Conservation (phyloP, 1,140 invertebrate species). For the Glomeris maerens region DNA sequence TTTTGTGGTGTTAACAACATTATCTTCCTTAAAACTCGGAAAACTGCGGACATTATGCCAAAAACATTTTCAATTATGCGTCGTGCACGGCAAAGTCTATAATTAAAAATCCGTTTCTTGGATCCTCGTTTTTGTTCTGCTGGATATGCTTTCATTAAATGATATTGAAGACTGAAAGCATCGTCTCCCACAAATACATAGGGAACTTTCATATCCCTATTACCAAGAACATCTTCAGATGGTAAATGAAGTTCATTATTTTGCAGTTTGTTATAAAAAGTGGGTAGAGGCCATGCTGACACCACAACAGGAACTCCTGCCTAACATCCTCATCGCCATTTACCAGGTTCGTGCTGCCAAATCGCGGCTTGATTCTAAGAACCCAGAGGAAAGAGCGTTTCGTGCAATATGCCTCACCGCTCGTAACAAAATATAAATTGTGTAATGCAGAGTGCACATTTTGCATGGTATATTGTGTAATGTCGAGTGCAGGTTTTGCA, state of each 20-base stretch:
- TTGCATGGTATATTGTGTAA: no score
- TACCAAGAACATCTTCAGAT: not conserved
- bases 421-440: no score
- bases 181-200: not conserved
- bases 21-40: constrained; percentile 6
- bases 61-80: not conserved
- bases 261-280: not conserved
- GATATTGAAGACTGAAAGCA: not conserved
- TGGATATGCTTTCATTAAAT: not conserved
- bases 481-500: no score
- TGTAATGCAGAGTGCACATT: no score
- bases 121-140: not conserved
- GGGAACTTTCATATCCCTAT: not conserved
- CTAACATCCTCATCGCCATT: no score
- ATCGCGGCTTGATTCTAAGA: no score
- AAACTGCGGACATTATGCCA: constrained; percentile 18
- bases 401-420: no score
- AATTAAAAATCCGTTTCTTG: not conserved
- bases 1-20: not conserved
- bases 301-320: no score
- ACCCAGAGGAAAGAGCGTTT: no score
- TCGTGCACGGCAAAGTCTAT: not conserved
- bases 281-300: no score
- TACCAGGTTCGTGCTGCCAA: no score
- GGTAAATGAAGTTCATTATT: not conserved